Evolutionary conservation across 2,113 vertebrate genomes (phyloP).

Genomic region (Mesembrinibis cayennensis): DNA sequence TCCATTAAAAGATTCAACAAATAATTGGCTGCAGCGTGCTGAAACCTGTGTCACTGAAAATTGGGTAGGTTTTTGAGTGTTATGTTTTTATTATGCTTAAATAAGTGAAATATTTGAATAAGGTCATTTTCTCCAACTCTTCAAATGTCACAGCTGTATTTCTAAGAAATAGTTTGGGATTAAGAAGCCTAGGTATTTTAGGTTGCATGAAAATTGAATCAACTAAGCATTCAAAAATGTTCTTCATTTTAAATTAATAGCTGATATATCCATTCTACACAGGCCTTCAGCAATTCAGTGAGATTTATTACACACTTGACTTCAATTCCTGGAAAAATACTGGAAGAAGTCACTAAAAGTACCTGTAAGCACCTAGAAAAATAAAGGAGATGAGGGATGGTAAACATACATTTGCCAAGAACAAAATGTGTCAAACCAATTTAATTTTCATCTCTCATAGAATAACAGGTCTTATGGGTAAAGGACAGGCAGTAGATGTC

Average conservation of each 20-base stretch:
- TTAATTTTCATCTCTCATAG: neutral
- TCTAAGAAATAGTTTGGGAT: neutral
- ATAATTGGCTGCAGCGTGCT: neutral
- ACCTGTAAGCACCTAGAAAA: neutral
- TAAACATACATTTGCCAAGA: slow-evolving; percentile 30
- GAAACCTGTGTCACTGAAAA: neutral
- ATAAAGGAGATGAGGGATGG: neutral
- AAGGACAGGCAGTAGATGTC: neutral
- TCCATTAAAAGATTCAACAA: neutral
- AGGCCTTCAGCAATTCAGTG: neutral
- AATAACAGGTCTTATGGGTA: neutral
- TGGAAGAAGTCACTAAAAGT: neutral
- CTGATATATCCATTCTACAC: neutral
- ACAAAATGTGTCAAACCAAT: slow-evolving; percentile 30
- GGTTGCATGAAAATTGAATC: neutral
- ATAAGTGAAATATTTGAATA: neutral
- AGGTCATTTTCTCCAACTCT: neutral
- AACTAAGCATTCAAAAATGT: neutral
- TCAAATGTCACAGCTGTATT: neutral
- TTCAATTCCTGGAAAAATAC: neutral
- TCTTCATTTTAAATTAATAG: neutral
- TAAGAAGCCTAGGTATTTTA: neutral
- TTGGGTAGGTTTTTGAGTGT: neutral
- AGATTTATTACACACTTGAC: neutral
- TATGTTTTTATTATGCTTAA: neutral